Evolutionary conservation across 2,113 vertebrate species (phyloP), one percentile per base, ranked within the genome.

Genomic region (Indri indri): DNA sequence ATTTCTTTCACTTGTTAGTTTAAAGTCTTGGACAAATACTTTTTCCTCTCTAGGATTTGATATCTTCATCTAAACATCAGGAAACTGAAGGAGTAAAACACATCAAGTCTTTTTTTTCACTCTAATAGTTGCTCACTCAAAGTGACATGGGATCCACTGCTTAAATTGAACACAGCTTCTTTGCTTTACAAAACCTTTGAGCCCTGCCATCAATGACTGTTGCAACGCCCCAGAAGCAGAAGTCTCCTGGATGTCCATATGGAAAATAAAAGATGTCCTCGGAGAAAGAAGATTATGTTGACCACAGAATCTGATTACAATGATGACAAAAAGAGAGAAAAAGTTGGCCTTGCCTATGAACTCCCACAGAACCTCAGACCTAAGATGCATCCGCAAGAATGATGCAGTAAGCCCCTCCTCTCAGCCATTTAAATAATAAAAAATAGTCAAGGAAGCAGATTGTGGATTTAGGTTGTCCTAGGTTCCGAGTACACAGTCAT

Each of bases 291-390:
- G 9, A 17, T 27, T 17, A 25, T 7, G 3, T 11, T 85, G 61
- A 30, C 8, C 80, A 83, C 27, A 81, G n/a, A 77, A 10, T 3
- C 30, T 2, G 50, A 74, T 0, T 13, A 34, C 34, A 13, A 11
- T 11, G 20, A 50, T 2, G 6, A 7, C n/a, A 65, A 8, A 65
- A 22, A 90, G 12, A 45, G 27, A 22, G 34, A 54, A 34, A 13
- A 3, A 1, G 20, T 0, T 2, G 66, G 25, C 40, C 3, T 54
- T 83, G 42, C 4, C 57, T 27, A 23, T 27, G 25, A 11, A 9
- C 22, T 32, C 34, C 20, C 17, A 11, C 22, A 23, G 22, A 57
- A 5, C 5, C 34, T 74, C 3, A 37, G 8, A 9, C 61, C n/a
- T 66, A 32, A 20, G 30, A 22, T 8, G n/a, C 23, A 0, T 8